phyloP scores from a whole-genome alignment of 2,888 invertebrate genomes.

The Temnothorax rugatulus region DNA sequence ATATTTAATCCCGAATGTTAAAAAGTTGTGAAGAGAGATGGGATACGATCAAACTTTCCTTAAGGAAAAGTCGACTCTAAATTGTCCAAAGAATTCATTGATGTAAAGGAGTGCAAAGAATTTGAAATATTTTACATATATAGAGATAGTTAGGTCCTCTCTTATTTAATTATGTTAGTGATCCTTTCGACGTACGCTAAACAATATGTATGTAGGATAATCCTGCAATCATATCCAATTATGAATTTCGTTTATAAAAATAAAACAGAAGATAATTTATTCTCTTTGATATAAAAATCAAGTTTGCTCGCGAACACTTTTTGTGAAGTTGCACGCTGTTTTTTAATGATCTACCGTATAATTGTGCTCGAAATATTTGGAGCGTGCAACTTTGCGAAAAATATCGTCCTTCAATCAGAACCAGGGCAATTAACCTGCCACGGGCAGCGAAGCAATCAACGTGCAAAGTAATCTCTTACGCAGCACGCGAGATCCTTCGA shows the following conservation, averaged over 20 bases:
- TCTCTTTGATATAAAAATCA: background rate
- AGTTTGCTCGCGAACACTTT: background rate
- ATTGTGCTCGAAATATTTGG: background rate
- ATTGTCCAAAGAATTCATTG: constrained; percentile 23
- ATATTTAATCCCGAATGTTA: constrained; percentile 47
- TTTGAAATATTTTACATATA: constrained; percentile 5
- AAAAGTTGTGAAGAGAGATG: constrained; percentile 38
- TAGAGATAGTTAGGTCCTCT: background rate
- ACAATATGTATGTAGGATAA: background rate
- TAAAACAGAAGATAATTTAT: background rate
- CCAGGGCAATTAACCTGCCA: constrained; percentile 30
- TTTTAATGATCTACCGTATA: background rate
- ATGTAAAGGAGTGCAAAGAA: constrained; percentile 1
- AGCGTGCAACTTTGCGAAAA: constrained; percentile 10
- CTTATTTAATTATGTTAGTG: background rate
- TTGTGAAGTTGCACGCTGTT: background rate
- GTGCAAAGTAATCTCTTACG: constrained; percentile 45
- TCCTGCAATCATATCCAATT: background rate
- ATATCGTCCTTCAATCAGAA: constrained; percentile 11
- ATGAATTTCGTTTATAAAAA: too few relatives aligned
- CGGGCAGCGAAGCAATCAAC: constrained; percentile 14
- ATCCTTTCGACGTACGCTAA: background rate
- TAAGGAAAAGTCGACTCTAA: constrained; percentile 23
- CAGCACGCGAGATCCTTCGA: constrained; percentile 37
- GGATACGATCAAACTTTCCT: constrained; percentile 37